phyloP scores from a whole-genome alignment of 2,113 vertebrate species.

The Upupa epops region DNA sequence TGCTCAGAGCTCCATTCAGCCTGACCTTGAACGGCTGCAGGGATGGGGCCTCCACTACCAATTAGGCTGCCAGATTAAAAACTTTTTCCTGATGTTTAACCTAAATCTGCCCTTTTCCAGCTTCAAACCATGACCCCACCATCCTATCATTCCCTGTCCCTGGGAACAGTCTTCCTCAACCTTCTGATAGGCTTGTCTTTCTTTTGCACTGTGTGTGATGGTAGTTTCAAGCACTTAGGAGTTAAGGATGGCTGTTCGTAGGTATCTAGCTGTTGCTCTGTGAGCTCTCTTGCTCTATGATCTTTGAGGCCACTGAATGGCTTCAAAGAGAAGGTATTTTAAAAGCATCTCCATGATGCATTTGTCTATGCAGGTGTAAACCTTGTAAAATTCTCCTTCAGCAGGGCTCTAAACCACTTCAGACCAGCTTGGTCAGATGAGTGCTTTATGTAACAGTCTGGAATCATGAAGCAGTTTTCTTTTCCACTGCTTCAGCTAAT shows the following conservation, averaged over 20 bases:
- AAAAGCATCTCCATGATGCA: background rate
- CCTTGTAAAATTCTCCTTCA: background rate
- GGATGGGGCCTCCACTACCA: no score
- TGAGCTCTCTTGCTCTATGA: background rate
- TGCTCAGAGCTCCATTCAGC: no score
- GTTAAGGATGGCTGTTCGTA: background rate
- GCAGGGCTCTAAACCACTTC: background rate
- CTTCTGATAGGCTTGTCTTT: background rate
- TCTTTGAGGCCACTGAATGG: background rate
- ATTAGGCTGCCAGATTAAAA: no score
- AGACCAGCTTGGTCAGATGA: background rate
- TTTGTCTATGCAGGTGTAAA: background rate
- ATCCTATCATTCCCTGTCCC: no score
- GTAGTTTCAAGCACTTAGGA: background rate
- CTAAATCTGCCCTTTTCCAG: no score
- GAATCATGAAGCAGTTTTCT: conserved; percentile 26
- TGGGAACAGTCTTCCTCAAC: no score
- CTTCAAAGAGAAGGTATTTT: background rate
- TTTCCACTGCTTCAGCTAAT: conserved; percentile 16
- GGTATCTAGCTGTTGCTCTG: background rate
- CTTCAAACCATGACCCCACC: no score
- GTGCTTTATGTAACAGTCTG: background rate
- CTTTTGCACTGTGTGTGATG: no score
- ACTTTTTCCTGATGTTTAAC: no score
- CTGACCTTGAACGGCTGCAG: no score